Evolutionary conservation across 2,113 vertebrate genomes (phyloP).

Genomic region (Pedetes capensis): DNA sequence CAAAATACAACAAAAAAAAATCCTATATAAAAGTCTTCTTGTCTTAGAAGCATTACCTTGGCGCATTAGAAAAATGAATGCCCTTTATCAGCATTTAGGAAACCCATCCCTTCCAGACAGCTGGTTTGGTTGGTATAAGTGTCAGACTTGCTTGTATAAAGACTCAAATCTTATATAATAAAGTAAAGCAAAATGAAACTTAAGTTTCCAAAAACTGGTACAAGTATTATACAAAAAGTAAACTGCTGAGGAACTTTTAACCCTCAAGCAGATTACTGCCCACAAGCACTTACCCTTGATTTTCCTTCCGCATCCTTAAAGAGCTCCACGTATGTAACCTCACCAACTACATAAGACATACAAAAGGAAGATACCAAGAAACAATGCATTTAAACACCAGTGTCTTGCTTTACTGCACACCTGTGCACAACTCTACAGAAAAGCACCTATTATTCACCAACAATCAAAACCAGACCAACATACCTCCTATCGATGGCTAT

Average conservation of each 20-base stretch:
- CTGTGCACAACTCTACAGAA: conserved; percentile 96
- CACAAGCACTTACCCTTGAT: conserved; percentile 99
- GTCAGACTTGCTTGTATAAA: conserved; percentile 89
- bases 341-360: conserved; percentile 99
- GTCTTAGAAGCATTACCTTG: conserved; percentile 79
- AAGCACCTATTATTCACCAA: conserved; percentile 95
- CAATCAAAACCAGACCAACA: conserved; percentile 95
- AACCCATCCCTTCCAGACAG: conserved; percentile 83
- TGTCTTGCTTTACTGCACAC: conserved; percentile 94
- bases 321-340: conserved; percentile 99
- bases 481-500: conserved; percentile 94
- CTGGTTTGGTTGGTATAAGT: conserved; percentile 77
- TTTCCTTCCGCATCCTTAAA: conserved; percentile 99
- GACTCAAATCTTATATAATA: conserved; percentile 88
- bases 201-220: conserved; percentile 93
- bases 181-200: conserved; percentile 90
- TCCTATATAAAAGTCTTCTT: conserved; percentile 76
- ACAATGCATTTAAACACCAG: conserved; percentile 99
- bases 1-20: conserved; percentile 81
- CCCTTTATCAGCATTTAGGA: conserved; percentile 79
- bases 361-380: conserved; percentile 99
- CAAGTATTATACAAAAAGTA: conserved; percentile 92
- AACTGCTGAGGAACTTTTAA: conserved; percentile 98
- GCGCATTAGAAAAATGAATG: conserved; percentile 78
- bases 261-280: conserved; percentile 96